Evolutionary conservation across 2,888 invertebrate species (phyloP).

Genomic region (Torymus tubicola): DNA sequence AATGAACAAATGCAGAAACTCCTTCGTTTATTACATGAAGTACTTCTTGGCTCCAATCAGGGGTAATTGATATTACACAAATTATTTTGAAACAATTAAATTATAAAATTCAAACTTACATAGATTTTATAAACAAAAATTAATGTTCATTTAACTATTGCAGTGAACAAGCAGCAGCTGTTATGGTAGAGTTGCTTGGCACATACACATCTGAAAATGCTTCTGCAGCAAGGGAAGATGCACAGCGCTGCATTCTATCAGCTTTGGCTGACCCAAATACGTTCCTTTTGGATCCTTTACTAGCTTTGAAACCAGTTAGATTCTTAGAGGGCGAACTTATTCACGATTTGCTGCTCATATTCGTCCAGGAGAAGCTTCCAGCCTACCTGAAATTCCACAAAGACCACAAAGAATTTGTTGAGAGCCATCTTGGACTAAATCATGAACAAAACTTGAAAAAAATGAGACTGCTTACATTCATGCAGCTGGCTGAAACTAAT

Average conservation of each 20-base stretch:
- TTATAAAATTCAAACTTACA: background rate
- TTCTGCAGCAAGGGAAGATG: conserved; percentile 96
- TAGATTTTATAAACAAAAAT: conserved; percentile 4
- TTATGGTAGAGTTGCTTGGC: conserved; percentile 97
- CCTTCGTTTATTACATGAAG: conserved; percentile 92
- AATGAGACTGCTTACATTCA: conserved; percentile 97
- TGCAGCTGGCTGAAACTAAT: conserved; percentile 96
- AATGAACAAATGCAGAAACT: conserved; percentile 95
- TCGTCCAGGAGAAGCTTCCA: conserved; percentile 95
- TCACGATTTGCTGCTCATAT: conserved; percentile 94
- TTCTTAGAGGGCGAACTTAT: conserved; percentile 96
- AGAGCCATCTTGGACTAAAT: conserved; percentile 82
- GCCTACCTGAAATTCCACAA: conserved; percentile 95
- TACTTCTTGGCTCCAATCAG: conserved; percentile 90
- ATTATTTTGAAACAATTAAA: conserved; percentile 5
- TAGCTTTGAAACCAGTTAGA: conserved; percentile 95
- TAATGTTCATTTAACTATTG: conserved; percentile 41
- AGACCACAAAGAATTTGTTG: conserved; percentile 94
- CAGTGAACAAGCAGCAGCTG: conserved; percentile 94
- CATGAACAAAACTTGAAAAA: conserved; percentile 97
- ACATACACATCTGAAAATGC: conserved; percentile 99
- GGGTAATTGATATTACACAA: conserved; percentile 78
- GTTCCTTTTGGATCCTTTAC: conserved; percentile 95
- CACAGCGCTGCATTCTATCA: conserved; percentile 96
- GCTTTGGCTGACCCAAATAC: conserved; percentile 97